phyloP scores from a whole-genome alignment of 2,113 vertebrate genomes.

The Felis chaus region DNA sequence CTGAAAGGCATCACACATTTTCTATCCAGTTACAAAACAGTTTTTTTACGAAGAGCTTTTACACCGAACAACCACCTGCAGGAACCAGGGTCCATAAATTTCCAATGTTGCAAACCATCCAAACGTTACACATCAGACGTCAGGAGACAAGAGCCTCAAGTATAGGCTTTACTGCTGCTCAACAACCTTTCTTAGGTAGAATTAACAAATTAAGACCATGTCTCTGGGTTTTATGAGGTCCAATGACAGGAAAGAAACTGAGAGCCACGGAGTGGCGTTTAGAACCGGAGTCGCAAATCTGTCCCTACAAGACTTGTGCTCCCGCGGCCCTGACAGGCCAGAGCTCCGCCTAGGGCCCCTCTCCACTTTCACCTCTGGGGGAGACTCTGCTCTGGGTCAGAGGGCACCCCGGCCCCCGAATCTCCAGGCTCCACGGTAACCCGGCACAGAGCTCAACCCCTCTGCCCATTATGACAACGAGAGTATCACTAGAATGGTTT shows the following conservation, averaged over 20 bases:
- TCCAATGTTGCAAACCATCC: not conserved
- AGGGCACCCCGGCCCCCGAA: fast-evolving
- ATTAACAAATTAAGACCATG: not conserved
- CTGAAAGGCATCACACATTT: not conserved
- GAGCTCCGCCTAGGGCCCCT: not conserved
- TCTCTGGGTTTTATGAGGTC: fast-evolving
- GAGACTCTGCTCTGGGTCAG: not conserved
- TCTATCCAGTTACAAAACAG: not conserved
- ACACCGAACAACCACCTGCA: fast-evolving
- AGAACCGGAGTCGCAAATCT: not conserved
- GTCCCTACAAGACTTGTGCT: not conserved
- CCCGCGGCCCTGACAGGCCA: no score
- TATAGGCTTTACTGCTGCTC: fast-evolving
- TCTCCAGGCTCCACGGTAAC: not conserved
- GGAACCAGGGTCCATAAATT: not conserved
- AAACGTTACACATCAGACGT: not conserved
- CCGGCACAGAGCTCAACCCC: fast-evolving
- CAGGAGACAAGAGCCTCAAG: not conserved
- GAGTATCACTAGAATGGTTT: fast-evolving
- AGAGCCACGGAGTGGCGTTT: not conserved
- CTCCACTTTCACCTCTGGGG: not conserved
- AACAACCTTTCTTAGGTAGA: not conserved
- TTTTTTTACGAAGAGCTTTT: not conserved
- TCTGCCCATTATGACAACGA: fast-evolving
- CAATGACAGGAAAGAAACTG: not conserved